These are phyloP conservation scores for Tachysurus vachellii DNA, from an alignment of 2,113 vertebrate species.

Conservation along the genomic window DNA sequence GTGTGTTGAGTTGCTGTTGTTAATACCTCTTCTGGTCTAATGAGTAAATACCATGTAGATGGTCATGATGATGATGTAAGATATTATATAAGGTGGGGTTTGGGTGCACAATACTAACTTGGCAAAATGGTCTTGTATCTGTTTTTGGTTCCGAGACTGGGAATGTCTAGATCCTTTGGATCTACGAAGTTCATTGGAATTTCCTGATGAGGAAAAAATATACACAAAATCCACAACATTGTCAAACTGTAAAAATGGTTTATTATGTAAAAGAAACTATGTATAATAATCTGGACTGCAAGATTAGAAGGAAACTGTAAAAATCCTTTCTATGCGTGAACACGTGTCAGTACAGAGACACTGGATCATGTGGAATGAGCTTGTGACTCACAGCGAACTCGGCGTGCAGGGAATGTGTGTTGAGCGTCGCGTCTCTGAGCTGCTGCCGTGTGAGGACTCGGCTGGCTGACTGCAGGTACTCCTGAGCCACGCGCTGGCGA, in stretches of 20 bases:
- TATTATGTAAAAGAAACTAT: background rate
- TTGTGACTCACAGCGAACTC: slow-evolving; percentile 85
- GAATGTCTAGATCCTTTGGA: slow-evolving; percentile 92
- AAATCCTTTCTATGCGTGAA: background rate
- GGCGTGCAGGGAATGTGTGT: slow-evolving; percentile 84
- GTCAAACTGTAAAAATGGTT: background rate
- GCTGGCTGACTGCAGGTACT: slow-evolving; percentile 86
- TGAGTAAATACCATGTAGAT: background rate
- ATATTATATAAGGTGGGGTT: background rate
- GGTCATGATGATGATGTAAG: background rate
- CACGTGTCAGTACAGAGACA: background rate
- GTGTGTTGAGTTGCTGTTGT: background rate
- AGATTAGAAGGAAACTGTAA: background rate
- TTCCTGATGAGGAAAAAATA: slow-evolving; percentile 76
- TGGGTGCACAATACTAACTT: slow-evolving; percentile 79
- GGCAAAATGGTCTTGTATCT: slow-evolving; percentile 96
- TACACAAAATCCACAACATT: background rate
- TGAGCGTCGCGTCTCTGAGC: slow-evolving; percentile 75
- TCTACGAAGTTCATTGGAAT: slow-evolving; percentile 99
- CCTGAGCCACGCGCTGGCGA: slow-evolving; percentile 83
- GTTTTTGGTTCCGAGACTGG: slow-evolving; percentile 92
- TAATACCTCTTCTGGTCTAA: background rate
- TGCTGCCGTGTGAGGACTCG: slow-evolving; percentile 81
- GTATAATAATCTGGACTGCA: too few species aligned
- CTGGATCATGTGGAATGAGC: too few species aligned